phyloP scores from a whole-genome alignment of 2,888 invertebrate species.

The Lordiphosa fenestrarum region DNA sequence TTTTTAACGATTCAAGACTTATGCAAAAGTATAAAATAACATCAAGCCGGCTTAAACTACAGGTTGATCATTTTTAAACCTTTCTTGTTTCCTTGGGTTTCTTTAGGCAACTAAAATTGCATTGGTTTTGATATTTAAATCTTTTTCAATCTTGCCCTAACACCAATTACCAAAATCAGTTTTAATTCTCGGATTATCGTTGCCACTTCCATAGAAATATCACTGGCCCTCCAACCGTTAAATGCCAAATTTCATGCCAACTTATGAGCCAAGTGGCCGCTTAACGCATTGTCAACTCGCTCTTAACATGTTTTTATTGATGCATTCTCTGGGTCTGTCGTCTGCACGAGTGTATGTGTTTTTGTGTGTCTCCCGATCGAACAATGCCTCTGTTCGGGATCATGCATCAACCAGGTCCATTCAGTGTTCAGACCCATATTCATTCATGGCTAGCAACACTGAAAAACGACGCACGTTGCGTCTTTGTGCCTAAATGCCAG shows the following conservation, averaged over 20 bases:
- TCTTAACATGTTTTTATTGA: constrained; percentile 67
- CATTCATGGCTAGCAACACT: constrained; percentile 36
- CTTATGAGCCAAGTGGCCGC: constrained; percentile 42
- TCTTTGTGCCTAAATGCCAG: constrained; percentile 39
- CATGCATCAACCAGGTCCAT: constrained; percentile 52
- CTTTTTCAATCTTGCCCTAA: neutral
- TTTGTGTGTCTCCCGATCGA: constrained; percentile 30
- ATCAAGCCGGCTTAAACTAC: too few species aligned
- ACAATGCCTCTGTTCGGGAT: constrained; percentile 42
- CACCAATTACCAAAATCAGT: constrained; percentile 5
- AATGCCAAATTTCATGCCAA: constrained; percentile 53
- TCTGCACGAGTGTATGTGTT: constrained; percentile 1
- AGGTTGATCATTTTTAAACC: too few species aligned
- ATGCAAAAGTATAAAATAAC: too few species aligned
- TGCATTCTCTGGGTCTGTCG: constrained; percentile 46
- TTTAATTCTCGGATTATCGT: constrained; percentile 1
- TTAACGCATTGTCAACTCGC: constrained; percentile 34
- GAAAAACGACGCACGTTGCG: constrained; percentile 51
- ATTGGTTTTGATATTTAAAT: too few species aligned
- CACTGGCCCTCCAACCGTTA: constrained; percentile 36
- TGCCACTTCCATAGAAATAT: constrained; percentile 27
- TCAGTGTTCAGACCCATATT: constrained; percentile 39
- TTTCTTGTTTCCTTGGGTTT: too few species aligned
- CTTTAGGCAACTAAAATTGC: too few species aligned
- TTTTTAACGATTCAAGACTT: too few species aligned